These are phyloP conservation scores for Diachasma alloeum DNA, from an alignment of 1,140 invertebrate genomes.

Conservation along the genomic window DNA sequence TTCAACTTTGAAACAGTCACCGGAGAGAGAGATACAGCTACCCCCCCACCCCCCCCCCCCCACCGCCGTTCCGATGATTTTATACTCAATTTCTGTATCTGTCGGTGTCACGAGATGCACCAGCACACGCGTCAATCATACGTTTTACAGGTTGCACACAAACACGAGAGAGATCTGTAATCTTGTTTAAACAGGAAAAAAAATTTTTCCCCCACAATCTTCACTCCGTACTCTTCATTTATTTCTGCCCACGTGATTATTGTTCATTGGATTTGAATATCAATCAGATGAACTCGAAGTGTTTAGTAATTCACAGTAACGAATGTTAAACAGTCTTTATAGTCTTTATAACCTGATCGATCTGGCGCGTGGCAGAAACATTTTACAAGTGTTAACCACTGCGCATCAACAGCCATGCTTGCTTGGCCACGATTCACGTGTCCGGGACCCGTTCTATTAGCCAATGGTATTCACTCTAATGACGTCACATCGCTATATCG, in stretches of 20 bases:
- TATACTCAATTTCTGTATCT: background rate
- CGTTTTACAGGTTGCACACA: background rate
- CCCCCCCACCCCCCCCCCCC: background rate
- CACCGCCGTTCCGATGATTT: too few species aligned
- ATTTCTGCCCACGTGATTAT: background rate
- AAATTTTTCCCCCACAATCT: background rate
- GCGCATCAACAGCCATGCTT: conserved; percentile 65
- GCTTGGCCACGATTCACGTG: conserved; percentile 64
- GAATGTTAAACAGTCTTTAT: conserved; percentile 8
- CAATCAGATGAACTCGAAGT: too few species aligned
- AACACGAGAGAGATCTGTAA: background rate
- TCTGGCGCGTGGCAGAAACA: conserved; percentile 63
- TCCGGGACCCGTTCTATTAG: conserved; percentile 49
- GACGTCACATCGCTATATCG: conserved; percentile 64
- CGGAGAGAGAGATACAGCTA: background rate
- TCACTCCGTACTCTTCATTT: too few species aligned
- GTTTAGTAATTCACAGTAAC: background rate
- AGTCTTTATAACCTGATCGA: conserved; percentile 57
- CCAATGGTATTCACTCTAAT: conserved; percentile 51
- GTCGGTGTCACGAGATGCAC: conserved; percentile 1
- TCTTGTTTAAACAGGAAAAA: background rate
- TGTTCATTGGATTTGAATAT: background rate
- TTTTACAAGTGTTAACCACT: conserved; percentile 63
- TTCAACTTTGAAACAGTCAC: background rate
- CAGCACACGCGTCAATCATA: background rate